Conservation (phyloP, 2,113 vertebrate species). For the Isichthys henryi region DNA sequence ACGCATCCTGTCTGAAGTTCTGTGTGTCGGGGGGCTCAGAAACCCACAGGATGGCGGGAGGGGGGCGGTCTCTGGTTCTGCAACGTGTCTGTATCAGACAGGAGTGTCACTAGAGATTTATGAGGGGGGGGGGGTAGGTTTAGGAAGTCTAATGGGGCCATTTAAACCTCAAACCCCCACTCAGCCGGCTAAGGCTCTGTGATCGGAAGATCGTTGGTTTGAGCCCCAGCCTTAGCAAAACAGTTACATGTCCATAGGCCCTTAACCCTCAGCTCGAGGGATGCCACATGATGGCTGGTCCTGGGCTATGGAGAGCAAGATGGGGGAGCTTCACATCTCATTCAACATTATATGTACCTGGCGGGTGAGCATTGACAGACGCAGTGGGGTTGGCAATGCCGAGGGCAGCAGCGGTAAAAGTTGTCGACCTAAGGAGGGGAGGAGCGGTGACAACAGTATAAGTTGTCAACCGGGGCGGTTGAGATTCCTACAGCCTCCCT, state of each 20-base stretch:
- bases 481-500: not conserved
- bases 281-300: not conserved
- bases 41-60: not conserved
- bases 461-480: not conserved
- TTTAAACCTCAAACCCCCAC: not conserved
- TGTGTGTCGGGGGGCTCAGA: not conserved
- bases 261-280: not conserved
- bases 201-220: not conserved
- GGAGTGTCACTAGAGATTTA: not conserved
- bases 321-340: not conserved
- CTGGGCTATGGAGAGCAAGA: not conserved
- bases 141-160: not conserved
- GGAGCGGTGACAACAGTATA: not conserved
- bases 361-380: too few species aligned
- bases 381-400: not conserved
- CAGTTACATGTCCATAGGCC: not conserved
- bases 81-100: not conserved
- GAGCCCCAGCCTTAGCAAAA: not conserved
- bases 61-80: not conserved
- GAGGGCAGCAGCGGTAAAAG: not conserved
- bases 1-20: not conserved
- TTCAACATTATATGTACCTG: not conserved
- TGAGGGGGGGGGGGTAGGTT: not conserved
- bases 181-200: not conserved
- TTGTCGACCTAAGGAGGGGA: not conserved